Evolutionary conservation across 2,888 invertebrate genomes (phyloP).

Genomic region (Lacanobia oleracea): DNA sequence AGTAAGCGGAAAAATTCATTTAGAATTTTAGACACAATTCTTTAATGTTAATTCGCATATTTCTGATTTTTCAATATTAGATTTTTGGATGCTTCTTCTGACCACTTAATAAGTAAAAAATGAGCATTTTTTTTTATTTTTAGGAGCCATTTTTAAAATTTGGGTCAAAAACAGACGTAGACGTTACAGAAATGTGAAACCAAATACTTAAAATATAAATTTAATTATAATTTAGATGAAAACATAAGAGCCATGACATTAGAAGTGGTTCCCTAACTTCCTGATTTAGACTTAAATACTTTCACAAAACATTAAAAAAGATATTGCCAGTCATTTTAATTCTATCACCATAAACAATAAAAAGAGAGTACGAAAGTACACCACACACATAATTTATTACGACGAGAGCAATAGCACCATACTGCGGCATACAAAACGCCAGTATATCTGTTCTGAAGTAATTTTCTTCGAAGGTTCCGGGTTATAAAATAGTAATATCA

Average conservation of each 20-base stretch:
- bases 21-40: not conserved
- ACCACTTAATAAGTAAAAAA: constrained; percentile 30
- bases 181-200: not conserved
- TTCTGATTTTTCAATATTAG: constrained; percentile 19
- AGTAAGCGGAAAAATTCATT: constrained; percentile 21
- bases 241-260: not conserved
- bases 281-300: not conserved
- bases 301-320: not conserved
- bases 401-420: constrained; percentile 40
- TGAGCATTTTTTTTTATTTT: not conserved
- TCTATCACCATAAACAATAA: not conserved
- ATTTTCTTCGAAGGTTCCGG: constrained; percentile 63
- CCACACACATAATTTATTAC: constrained; percentile 47
- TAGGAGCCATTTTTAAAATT: not conserved
- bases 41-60: not conserved
- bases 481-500: constrained; percentile 69
- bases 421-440: constrained; percentile 51
- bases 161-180: not conserved
- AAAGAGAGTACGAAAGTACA: not conserved
- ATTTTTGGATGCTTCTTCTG: not conserved
- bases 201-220: not conserved
- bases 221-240: not conserved
- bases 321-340: not conserved
- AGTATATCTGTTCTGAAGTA: constrained; percentile 58
- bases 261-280: not conserved